These are phyloP conservation scores for Xanthorhoe spadicearia DNA, from an alignment of 2,888 invertebrate species.

Conservation along the genomic window DNA sequence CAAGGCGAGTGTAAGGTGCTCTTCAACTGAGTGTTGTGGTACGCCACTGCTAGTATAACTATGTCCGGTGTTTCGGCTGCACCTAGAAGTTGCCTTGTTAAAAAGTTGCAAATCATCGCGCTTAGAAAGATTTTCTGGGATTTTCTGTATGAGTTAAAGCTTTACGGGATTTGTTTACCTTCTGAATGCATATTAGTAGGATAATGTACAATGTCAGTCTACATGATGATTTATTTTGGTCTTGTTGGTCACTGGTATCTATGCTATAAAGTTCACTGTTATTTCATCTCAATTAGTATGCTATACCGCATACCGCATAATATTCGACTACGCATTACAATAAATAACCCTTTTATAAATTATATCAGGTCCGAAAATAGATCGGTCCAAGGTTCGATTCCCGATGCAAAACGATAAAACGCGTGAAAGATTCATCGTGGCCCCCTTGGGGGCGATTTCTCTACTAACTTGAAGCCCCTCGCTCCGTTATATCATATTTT, in stretches of 20 bases:
- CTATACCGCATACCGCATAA: slow-evolving; percentile 26
- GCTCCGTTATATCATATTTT: slow-evolving; percentile 79
- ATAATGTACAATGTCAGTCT: too few relatives aligned
- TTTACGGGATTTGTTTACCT: neutral
- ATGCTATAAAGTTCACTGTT: neutral
- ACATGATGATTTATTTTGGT: too few relatives aligned
- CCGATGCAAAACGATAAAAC: slow-evolving; percentile 78
- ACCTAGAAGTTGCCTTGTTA: slow-evolving; percentile 30
- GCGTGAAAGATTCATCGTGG: slow-evolving; percentile 82
- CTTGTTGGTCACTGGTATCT: neutral
- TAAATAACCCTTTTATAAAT: slow-evolving; percentile 43
- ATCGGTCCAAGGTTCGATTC: slow-evolving; percentile 71
- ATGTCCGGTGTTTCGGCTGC: slow-evolving; percentile 29
- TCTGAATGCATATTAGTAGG: too few relatives aligned
- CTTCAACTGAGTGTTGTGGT: slow-evolving; percentile 40
- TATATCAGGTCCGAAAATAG: slow-evolving; percentile 48
- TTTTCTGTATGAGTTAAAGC: slow-evolving; percentile 1
- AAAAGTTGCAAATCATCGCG: slow-evolving; percentile 24
- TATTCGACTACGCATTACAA: slow-evolving; percentile 35
- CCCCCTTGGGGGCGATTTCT: slow-evolving; percentile 77
- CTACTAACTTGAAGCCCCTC: slow-evolving; percentile 74
- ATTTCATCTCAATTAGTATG: slow-evolving; percentile 32
- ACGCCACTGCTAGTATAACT: slow-evolving; percentile 30
- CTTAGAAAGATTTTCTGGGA: slow-evolving; percentile 15
- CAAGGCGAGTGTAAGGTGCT: slow-evolving; percentile 44